Evolutionary conservation across 2,113 vertebrate species (phyloP).

Genomic region (Gila orcuttii): DNA sequence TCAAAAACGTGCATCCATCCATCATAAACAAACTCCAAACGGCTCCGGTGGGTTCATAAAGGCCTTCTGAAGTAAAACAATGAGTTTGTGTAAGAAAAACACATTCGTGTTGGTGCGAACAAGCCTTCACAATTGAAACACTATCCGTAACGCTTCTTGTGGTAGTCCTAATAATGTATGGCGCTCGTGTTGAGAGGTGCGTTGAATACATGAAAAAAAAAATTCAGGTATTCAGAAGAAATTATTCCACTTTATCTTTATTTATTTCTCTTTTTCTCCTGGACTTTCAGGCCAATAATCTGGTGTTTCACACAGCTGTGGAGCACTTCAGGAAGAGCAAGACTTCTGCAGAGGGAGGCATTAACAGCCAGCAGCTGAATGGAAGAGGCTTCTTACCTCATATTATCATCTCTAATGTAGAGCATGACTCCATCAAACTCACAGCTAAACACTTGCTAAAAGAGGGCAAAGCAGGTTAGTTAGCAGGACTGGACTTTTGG

Average conservation of each 20-base stretch:
- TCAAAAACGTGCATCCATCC: too few species aligned
- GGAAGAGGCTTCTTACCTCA: constrained; percentile 74
- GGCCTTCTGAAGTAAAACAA: too few species aligned
- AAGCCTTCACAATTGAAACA: background rate
- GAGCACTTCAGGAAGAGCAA: constrained; percentile 74
- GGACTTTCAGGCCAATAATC: constrained; percentile 86
- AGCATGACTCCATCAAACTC: constrained; percentile 89
- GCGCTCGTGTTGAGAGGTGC: background rate
- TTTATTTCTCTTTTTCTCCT: background rate
- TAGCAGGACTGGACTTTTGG: constrained; percentile 14
- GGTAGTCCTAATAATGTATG: background rate
- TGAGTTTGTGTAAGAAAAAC: too few species aligned
- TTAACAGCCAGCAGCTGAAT: constrained; percentile 1
- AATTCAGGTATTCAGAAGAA: too few species aligned
- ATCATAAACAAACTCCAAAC: too few species aligned
- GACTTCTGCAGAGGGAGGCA: constrained; percentile 9
- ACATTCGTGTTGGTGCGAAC: background rate
- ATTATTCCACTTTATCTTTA: background rate
- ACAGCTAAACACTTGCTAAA: constrained; percentile 77
- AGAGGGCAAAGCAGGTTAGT: constrained; percentile 77
- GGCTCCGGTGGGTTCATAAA: too few species aligned
- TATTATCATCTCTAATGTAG: constrained; percentile 83
- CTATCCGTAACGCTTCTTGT: background rate
- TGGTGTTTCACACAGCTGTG: constrained; percentile 85
- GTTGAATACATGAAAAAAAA: background rate